Evolutionary conservation across 2,888 invertebrate species (phyloP).

Genomic region (Aphodius sticticus): DNA sequence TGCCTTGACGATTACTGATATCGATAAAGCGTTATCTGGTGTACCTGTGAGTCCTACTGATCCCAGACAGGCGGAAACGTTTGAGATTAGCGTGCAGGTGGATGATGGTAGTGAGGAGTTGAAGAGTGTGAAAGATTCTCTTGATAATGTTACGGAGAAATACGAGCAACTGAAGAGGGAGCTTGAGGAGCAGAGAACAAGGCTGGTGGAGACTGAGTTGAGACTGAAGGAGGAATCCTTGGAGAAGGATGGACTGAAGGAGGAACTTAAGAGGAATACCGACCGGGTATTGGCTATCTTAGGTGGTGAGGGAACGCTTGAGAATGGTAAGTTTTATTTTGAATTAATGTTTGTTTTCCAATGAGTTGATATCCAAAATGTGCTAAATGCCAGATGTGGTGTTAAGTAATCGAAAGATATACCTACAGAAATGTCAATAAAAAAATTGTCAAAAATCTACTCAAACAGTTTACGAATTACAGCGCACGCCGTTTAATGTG

Average conservation of each 20-base stretch:
- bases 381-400: not conserved
- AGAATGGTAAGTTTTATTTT: constrained; percentile 61
- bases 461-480: no score
- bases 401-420: not conserved
- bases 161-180: constrained; percentile 66
- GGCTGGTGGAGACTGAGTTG: constrained; percentile 66
- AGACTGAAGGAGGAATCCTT: constrained; percentile 74
- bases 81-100: constrained; percentile 53
- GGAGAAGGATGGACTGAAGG: constrained; percentile 76
- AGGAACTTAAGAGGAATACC: constrained; percentile 78
- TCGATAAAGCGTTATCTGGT: constrained; percentile 76
- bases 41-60: constrained; percentile 54
- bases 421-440: not conserved
- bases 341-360: constrained; percentile 4
- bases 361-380: not conserved
- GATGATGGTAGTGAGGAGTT: constrained; percentile 72
- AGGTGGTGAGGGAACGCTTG: constrained; percentile 62
- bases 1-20: constrained; percentile 74
- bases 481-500: no score
- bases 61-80: constrained; percentile 54
- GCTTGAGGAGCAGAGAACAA: constrained; percentile 58
- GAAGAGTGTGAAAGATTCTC: constrained; percentile 67
- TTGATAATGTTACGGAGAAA: constrained; percentile 67
- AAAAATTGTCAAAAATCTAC: no score
- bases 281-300: constrained; percentile 72